Evolutionary conservation across 23 tunicate species (phyloP).

Genomic region (Halocynthia aurantium): DNA sequence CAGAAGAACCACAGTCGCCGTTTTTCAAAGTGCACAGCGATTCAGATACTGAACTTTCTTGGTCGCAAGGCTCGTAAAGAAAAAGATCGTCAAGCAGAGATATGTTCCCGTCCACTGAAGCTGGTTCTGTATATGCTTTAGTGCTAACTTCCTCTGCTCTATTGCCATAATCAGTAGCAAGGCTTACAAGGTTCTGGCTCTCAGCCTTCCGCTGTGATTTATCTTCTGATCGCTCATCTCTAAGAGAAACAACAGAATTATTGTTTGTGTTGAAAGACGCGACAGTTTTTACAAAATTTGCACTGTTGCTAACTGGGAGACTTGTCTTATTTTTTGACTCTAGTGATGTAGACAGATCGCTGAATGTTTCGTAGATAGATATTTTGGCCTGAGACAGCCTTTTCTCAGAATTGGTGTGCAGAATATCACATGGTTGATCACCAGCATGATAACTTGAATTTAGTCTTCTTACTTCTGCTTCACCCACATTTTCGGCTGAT

Average conservation of each 20-base stretch:
- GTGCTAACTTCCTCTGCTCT: neutral
- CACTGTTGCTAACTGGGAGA: neutral
- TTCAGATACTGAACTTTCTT: too few relatives aligned
- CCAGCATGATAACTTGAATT: conserved; percentile 8
- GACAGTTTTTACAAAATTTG: neutral
- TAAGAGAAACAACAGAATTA: neutral
- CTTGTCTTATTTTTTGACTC: neutral
- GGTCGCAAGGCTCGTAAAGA: neutral
- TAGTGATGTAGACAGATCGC: neutral
- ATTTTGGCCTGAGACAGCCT: neutral
- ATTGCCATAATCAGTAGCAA: neutral
- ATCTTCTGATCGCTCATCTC: neutral
- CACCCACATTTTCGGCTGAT: neutral
- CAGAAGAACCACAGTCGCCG: too few relatives aligned
- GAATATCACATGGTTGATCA: neutral
- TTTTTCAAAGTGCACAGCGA: too few relatives aligned
- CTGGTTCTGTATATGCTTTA: neutral
- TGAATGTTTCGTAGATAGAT: neutral
- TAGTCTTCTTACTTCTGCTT: neutral
- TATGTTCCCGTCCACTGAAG: conserved; percentile 4
- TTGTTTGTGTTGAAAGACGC: conserved; percentile 1
- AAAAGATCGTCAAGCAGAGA: conserved; percentile 2
- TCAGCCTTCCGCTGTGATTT: neutral
- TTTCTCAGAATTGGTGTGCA: neutral
- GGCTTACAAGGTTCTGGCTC: neutral